Conservation (phyloP, 1,140 invertebrate species). For the Drosophila tropicalis region DNA sequence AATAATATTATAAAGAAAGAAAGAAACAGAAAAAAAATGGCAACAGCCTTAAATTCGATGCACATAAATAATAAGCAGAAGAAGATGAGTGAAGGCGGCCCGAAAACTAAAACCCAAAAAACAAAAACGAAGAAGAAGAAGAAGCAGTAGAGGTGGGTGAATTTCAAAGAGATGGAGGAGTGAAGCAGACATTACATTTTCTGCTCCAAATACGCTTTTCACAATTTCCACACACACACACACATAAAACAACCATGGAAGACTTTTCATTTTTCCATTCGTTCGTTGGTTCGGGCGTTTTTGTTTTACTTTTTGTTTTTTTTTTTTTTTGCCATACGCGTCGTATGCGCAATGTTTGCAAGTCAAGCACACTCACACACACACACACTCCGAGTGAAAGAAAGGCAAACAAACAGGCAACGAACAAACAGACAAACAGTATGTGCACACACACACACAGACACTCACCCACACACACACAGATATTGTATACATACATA, state of each 20-base stretch:
- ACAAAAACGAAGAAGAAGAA: neutral
- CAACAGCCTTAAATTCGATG: conserved; percentile 9
- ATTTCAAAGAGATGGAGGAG: neutral
- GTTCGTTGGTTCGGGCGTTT: neutral
- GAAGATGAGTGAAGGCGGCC: conserved; percentile 38
- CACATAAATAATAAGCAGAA: conserved; percentile 37
- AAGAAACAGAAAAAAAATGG: neutral
- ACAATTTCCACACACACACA: conserved; percentile 65
- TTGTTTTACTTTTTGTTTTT: conserved; percentile 12
- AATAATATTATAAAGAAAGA: conserved; percentile 14
- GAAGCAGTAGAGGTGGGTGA: neutral
- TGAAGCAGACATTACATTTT: conserved; percentile 71
- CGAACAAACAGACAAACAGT: conserved; percentile 40
- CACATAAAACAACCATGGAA: conserved; percentile 21
- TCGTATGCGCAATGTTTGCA: conserved; percentile 75
- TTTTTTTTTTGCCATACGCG: conserved; percentile 57
- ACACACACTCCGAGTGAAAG: conserved; percentile 20
- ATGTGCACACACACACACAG: conserved; percentile 29
- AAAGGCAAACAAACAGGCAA: conserved; percentile 42
- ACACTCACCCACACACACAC: conserved; percentile 23
- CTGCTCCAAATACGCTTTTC: conserved; percentile 80
- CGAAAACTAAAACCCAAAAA: neutral
- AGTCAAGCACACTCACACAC: conserved; percentile 37
- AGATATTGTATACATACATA: conserved; percentile 14
- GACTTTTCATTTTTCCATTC: conserved; percentile 59